Percentiles rank a stretch among this genome's conserved stretches.
Evolutionary conservation across 2,888 invertebrate species (phyloP).

Genomic region (Mesochorus sp.): DNA sequence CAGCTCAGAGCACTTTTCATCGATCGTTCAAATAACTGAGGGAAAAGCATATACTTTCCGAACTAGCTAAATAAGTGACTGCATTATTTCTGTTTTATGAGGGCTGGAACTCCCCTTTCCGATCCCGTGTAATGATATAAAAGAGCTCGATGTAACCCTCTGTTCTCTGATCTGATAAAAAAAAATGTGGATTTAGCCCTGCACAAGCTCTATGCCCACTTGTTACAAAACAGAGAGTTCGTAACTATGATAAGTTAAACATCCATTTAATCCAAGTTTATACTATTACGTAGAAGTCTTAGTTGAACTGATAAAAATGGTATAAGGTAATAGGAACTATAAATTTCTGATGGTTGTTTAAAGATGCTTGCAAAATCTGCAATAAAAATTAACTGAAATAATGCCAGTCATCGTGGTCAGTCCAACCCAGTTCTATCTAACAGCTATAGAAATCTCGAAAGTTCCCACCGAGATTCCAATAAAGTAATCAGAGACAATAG

Average conservation of each 20-base stretch:
- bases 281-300: no score
- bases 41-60: neutral
- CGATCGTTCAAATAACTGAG: neutral
- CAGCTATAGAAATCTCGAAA: neutral
- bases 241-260: neutral
- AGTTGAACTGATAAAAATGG: no score
- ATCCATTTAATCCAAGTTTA: no score
- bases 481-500: conserved; percentile 21
- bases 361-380: neutral
- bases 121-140: conserved; percentile 30
- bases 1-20: neutral
- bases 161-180: neutral
- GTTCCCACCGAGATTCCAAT: conserved; percentile 9
- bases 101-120: neutral
- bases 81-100: neutral
- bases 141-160: neutral
- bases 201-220: conserved; percentile 12
- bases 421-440: neutral
- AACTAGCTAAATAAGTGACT: neutral
- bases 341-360: neutral
- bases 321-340: no score
- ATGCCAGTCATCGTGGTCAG: neutral
- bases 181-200: conserved; percentile 30
- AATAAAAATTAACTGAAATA: neutral
- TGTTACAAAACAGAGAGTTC: conserved; percentile 1